Conservation (phyloP, 2,113 vertebrate genomes). For the Pelodiscus sinensis region DNA sequence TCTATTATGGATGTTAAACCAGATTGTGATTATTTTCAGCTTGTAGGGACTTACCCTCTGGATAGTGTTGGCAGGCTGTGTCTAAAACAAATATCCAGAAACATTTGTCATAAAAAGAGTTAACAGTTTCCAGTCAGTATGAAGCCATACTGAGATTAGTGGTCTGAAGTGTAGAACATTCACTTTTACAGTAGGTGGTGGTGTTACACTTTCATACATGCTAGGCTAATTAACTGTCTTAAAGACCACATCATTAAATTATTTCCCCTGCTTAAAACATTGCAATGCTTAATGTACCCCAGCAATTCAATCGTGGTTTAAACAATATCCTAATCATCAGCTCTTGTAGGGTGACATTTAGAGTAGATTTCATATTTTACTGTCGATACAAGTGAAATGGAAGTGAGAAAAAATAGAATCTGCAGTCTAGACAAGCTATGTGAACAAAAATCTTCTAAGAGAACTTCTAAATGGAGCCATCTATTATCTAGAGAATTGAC, state of each 20-base stretch:
- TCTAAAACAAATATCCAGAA: constrained; percentile 43
- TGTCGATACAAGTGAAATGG: constrained; percentile 50
- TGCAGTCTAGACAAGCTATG: constrained; percentile 21
- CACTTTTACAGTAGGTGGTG: constrained; percentile 88
- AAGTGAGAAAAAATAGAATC: constrained; percentile 13
- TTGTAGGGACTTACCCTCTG: neutral
- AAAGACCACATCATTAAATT: constrained; percentile 82
- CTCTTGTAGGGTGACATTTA: constrained; percentile 26
- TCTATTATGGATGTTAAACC: constrained; percentile 8
- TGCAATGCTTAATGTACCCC: constrained; percentile 76
- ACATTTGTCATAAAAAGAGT: constrained; percentile 67
- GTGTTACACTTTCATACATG: constrained; percentile 86
- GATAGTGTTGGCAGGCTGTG: neutral
- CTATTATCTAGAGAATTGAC: constrained; percentile 8
- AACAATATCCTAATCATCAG: constrained; percentile 66
- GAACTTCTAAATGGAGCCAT: neutral
- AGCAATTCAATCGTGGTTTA: constrained; percentile 79
- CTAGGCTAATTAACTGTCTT: constrained; percentile 83
- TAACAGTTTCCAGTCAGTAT: constrained; percentile 68
- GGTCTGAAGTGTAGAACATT: constrained; percentile 80
- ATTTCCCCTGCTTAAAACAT: constrained; percentile 78
- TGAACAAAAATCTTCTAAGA: constrained; percentile 19
- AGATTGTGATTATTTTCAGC: neutral
- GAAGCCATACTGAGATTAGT: constrained; percentile 73
- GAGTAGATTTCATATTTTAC: constrained; percentile 30